These are phyloP conservation scores for Agrotis clavis DNA, from an alignment of 2,888 invertebrate species.

Conservation along the genomic window DNA sequence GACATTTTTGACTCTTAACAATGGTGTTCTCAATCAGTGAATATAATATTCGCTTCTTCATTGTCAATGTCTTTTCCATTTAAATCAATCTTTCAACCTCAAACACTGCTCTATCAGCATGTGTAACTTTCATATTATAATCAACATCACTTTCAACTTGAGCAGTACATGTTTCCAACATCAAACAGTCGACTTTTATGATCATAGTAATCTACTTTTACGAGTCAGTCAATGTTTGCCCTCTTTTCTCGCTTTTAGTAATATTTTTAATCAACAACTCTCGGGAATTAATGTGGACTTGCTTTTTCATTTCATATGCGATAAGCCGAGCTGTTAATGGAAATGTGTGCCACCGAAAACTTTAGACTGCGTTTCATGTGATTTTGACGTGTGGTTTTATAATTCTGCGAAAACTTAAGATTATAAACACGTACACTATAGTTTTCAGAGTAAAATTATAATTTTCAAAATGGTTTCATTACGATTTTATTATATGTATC, in stretches of 20 bases:
- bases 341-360: slow-evolving; percentile 32
- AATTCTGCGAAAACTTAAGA: not conserved
- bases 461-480: not conserved
- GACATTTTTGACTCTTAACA: no score
- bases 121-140: slow-evolving; percentile 8
- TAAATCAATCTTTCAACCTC: not conserved
- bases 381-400: slow-evolving; percentile 19
- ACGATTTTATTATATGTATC: no score
- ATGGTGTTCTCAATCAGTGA: no score
- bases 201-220: slow-evolving; percentile 59
- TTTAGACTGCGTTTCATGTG: slow-evolving; percentile 24
- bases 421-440: not conserved
- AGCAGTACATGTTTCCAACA: slow-evolving; percentile 19
- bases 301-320: slow-evolving; percentile 41
- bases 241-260: slow-evolving; percentile 58
- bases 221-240: slow-evolving; percentile 57
- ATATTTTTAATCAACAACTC: slow-evolving; percentile 63
- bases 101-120: not conserved
- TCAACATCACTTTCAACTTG: slow-evolving; percentile 14
- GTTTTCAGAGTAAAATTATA: not conserved
- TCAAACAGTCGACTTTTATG: slow-evolving; percentile 47
- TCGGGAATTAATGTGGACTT: slow-evolving; percentile 41
- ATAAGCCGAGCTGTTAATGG: slow-evolving; percentile 39
- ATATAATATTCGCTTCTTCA: not conserved
- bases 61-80: not conserved